Evolutionary conservation across 2,797 vertebrate species (phyloP), one percentile per base, ranked within the genome.

Genomic region (Macroramphosus scolopax): DNA sequence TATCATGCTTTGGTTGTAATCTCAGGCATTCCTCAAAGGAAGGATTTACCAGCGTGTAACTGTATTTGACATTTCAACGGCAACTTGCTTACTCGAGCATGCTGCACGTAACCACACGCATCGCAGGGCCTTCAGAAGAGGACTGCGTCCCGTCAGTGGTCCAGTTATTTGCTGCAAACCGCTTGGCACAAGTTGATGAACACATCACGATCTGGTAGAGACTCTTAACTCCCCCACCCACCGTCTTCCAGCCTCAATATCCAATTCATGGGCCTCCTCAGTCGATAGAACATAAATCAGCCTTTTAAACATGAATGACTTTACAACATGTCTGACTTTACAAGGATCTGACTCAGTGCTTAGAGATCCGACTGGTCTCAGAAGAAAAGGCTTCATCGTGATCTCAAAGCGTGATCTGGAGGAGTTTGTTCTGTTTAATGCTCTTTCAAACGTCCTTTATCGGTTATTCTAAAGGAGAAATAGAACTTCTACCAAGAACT

Each of bases 291-390:
- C n/a, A 2, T 26, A 25, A 28, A 48, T 53, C 3, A 33, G 39
- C 46, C 39, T 46, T 13, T 54, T n/a, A 56, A 67, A 50, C 43
- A 24, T 41, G 32, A 65, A 67, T 56, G 33, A 71, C 52, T 56
- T 39, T 39, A 20, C 30, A 43, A 16, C 20, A 13, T 62, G 42
- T 51, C 30, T 34, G 38, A 47, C 49, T 50, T 43, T n/a, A 10
- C 29, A 2, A 10, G 18, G 47, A 66, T 71, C 31, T 55, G 32
- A 40, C 12, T 8, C 38, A 13, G 42, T 4, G 9, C 47, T 42
- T 26, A 37, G 35, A 60, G 48, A 66, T 37, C n/a, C n/a, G n/a
- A n/a, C n/a, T n/a, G n/a, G n/a, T n/a, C n/a, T n/a, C n/a, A n/a
- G n/a, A n/a, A 17, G 34, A 41, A 15, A 15, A 7, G 2, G 15